Percentiles rank a stretch among this genome's conserved stretches.
phyloP scores from a whole-genome alignment of 2,888 invertebrate genomes.

The Nysson spinosus region DNA sequence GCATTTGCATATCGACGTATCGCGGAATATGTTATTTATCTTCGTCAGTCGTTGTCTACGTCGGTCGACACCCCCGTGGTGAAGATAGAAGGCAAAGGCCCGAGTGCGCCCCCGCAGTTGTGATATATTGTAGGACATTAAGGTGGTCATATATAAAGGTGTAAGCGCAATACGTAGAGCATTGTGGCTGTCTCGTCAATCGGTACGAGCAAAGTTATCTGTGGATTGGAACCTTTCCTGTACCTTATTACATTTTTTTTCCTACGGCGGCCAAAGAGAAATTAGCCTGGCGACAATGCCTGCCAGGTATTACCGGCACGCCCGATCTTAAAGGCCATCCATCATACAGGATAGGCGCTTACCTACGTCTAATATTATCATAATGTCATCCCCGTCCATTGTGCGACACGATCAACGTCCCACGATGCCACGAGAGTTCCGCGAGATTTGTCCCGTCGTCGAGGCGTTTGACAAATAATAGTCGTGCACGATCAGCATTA shows the following conservation, averaged over 20 bases:
- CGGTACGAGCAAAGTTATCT: slow-evolving; percentile 50
- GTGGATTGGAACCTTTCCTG: slow-evolving; percentile 29
- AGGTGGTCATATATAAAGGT: slow-evolving; percentile 23
- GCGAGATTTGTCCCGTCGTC: slow-evolving; percentile 51
- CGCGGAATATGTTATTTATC: slow-evolving; percentile 66
- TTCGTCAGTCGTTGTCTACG: slow-evolving; percentile 62
- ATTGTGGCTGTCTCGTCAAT: slow-evolving; percentile 46
- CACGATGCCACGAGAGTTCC: slow-evolving; percentile 26
- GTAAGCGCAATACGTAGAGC: slow-evolving; percentile 21
- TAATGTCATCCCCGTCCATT: slow-evolving; percentile 61
- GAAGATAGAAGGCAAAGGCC: slow-evolving; percentile 39
- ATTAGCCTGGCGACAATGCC: slow-evolving; percentile 62
- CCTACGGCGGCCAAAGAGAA: slow-evolving; percentile 28
- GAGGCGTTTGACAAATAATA: slow-evolving; percentile 57
- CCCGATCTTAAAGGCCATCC: slow-evolving; percentile 60
- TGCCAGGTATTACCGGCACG: slow-evolving; percentile 54
- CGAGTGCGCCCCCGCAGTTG: slow-evolving; percentile 50
- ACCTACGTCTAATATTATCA: slow-evolving; percentile 65
- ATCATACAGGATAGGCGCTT: slow-evolving; percentile 55
- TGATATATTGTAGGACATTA: slow-evolving; percentile 66
- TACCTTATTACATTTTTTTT: slow-evolving; percentile 51
- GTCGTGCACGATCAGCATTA: slow-evolving; percentile 18
- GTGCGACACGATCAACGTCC: slow-evolving; percentile 54
- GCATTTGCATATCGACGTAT: slow-evolving; percentile 57
- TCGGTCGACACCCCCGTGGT: slow-evolving; percentile 47